These are phyloP conservation scores for Carapus acus DNA, from an alignment of 2,797 vertebrate species.

Conservation along the genomic window DNA sequence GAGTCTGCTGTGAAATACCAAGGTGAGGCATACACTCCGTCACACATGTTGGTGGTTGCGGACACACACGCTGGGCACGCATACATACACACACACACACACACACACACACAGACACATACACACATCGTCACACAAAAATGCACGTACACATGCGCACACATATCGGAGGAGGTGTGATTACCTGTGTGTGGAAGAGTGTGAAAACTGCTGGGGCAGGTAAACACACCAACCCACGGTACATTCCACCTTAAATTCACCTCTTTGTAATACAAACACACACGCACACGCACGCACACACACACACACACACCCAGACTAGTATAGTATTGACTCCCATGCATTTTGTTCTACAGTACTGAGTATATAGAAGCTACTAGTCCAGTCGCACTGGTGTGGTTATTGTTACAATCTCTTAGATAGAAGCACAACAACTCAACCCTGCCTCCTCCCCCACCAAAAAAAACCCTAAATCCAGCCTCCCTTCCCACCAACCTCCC, in stretches of 20 bases:
- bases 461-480: slow-evolving; percentile 21
- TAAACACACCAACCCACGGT: slow-evolving; percentile 67
- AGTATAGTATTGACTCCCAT: slow-evolving; percentile 71
- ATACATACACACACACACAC: too few species aligned
- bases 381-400: slow-evolving; percentile 74
- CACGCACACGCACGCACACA: slow-evolving; percentile 40
- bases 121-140: slow-evolving; percentile 19
- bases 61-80: background rate
- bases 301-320: slow-evolving; percentile 57
- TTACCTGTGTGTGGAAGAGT: slow-evolving; percentile 71
- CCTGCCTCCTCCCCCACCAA: slow-evolving; percentile 30
- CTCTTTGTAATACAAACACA: slow-evolving; percentile 45
- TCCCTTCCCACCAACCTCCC: background rate
- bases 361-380: slow-evolving; percentile 76
- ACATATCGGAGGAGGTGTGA: slow-evolving; percentile 57
- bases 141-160: slow-evolving; percentile 16
- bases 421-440: slow-evolving; percentile 62
- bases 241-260: slow-evolving; percentile 64
- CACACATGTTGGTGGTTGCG: background rate
- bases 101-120: too few species aligned
- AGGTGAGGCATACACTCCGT: slow-evolving; percentile 46
- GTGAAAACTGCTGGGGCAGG: slow-evolving; percentile 65
- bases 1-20: slow-evolving; percentile 68
- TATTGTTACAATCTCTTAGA: slow-evolving; percentile 78
- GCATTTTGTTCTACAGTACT: slow-evolving; percentile 73